A percentile compares a stretch with the other conserved stretches of the same genome.
Evolutionary conservation across 1,140 invertebrate species (phyloP).

Genomic region (Philotrypesis tridentata): DNA sequence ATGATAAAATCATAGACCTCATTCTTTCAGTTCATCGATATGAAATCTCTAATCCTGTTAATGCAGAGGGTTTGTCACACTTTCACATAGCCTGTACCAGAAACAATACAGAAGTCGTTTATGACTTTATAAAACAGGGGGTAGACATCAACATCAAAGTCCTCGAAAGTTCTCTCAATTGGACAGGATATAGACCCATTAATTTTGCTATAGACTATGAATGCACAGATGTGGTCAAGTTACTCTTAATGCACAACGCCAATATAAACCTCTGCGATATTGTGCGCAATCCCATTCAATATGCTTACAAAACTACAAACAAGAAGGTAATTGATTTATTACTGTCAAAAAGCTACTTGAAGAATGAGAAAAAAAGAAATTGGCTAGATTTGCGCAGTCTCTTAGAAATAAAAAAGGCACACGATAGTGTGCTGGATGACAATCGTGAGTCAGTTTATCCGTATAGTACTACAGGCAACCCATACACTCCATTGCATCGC

Average conservation of each 20-base stretch:
- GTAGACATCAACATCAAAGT: neutral
- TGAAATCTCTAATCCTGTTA: neutral
- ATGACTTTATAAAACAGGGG: neutral
- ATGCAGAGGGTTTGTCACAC: constrained; percentile 27
- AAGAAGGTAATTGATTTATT: neutral
- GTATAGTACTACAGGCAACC: too few species aligned
- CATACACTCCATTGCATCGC: constrained; percentile 6
- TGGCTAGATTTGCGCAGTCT: neutral
- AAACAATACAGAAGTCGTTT: constrained; percentile 4
- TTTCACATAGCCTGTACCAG: constrained; percentile 32
- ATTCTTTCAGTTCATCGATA: constrained; percentile 5
- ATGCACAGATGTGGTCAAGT: neutral
- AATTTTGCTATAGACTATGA: constrained; percentile 24
- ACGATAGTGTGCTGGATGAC: too few species aligned
- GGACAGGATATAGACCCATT: neutral
- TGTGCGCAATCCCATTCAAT: neutral
- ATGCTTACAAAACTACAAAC: constrained; percentile 14
- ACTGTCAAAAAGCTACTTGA: neutral
- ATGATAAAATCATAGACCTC: constrained; percentile 1
- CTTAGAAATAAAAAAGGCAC: too few species aligned
- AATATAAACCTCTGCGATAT: neutral
- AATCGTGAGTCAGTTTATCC: too few species aligned
- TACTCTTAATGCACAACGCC: neutral
- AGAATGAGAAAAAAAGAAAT: neutral
- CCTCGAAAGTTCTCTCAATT: neutral